A percentile compares a stretch with the other conserved stretches of the same genome.
Conservation (phyloP, 2,113 vertebrate species). For the Neodon shergylaensis region DNA sequence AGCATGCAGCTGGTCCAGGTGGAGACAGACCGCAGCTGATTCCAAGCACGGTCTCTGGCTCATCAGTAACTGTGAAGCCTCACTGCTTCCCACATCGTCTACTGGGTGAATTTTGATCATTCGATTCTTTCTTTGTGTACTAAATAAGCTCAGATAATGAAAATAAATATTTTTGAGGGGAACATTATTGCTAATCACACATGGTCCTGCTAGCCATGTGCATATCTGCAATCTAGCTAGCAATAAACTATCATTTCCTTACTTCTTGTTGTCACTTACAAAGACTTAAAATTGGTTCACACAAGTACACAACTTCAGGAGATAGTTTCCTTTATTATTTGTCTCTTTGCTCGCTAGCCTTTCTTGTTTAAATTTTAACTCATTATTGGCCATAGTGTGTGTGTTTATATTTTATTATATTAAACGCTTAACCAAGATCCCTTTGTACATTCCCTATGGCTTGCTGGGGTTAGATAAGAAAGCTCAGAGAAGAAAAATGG, state of each 20-base stretch:
- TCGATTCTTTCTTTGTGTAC: background rate
- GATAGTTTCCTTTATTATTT: slow-evolving; percentile 17
- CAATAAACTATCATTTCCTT: background rate
- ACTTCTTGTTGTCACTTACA: background rate
- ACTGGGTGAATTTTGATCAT: background rate
- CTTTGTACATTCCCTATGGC: background rate
- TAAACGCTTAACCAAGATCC: background rate
- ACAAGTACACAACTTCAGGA: background rate
- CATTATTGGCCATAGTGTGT: background rate
- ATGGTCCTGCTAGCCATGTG: background rate
- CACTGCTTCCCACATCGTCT: background rate
- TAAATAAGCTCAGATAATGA: background rate
- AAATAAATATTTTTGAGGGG: background rate
- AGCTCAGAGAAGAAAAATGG: slow-evolving; percentile 18
- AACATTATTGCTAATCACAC: background rate
- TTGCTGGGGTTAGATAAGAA: slow-evolving; percentile 39
- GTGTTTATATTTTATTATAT: background rate
- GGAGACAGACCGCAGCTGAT: background rate
- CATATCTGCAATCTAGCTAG: background rate
- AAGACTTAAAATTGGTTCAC: background rate
- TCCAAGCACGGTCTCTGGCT: background rate
- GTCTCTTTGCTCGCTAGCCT: background rate
- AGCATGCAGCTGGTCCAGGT: background rate
- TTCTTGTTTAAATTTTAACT: slow-evolving; percentile 58
- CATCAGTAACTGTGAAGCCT: background rate